Evolutionary conservation across 1,140 invertebrate genomes (phyloP), one percentile per base, ranked within the genome.

Genomic region (Hesperophylax magnus): DNA sequence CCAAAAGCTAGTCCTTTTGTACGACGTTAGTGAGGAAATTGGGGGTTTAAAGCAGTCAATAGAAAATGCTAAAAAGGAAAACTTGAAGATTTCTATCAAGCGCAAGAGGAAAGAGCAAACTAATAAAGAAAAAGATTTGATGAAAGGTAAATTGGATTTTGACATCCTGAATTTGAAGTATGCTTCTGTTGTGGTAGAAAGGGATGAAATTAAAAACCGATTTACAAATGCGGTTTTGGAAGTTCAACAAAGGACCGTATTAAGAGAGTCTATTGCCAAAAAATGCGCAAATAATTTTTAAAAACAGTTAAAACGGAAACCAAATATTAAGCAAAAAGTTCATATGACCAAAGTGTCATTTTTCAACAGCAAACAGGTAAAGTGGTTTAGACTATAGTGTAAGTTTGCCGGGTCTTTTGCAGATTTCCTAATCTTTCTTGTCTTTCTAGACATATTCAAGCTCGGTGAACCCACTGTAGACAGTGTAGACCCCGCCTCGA

Each of bases 221-320:
- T 97, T 97, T 87, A 92, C 95, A 15, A 93, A 93, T 72, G 95
- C 96, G 1, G 93, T 97, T 78, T 89, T 96, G 22, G 96, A 97
- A 86, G 91, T 97, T 5, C 96, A 97, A 88, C 95, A 97, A 86
- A 96, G 95, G 86, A 93, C 94, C 0, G 93, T 92, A 24, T 78
- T 89, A 60, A 89, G 88, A 77, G 87, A 87, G 2, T 86, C 87
- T 0, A 79, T 90, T 7, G 71, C 89, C 31, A 88, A 89, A 81
- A 77, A 69, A 34, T 24, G 72, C 24, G n/a, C 9, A 39, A 39
- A 39, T 39, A 39, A 39, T 39, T 8, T 39, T 39, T 39, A 39
- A 6, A 39, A 6, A 39, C 9, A 39, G 34, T 34, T 34, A 1
- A 34, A 34, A 34, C 4, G 0, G 7, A 47, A 47, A 47, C 9